Evolutionary conservation across 2,797 vertebrate species (phyloP), one percentile per base, ranked within the genome.

Genomic region (Notolepis coatsorum): DNA sequence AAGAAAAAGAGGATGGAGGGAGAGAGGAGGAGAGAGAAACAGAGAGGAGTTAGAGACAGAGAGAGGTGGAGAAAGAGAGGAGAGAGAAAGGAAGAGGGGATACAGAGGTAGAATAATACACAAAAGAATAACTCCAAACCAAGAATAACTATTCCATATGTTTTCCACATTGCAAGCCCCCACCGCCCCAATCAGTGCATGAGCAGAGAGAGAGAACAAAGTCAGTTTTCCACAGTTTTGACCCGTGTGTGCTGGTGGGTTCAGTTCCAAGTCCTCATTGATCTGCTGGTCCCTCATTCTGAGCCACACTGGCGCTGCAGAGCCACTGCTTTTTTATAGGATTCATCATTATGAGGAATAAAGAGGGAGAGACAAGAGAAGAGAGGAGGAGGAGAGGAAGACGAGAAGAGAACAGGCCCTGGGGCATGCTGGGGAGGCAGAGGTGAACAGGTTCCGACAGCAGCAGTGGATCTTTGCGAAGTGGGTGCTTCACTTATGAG

Each of bases 391-490:
- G 52, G 2, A 30, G 50, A 54, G 33, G 15, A n/a, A 27, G 37
- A n/a, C 42, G 15, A 45, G 61, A 67, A 18, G 65, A 65, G 61
- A 79, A 61, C 33, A 53, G 60, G 56, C 78, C 66, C 41, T 12
- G 59, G 69, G 79, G 78, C 66, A 61, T 47, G 37, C 33, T 71
- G 48, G 45, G 31, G 57, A 73, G 10, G 3, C 0, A 47, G 58
- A 71, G 63, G 48, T 27, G 41, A 41, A 61, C 30, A n/a, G 45
- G 45, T 49, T 38, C 48, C 39, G 83, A 80, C 75, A 81, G 72
- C 61, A 24, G 68, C 23, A n/a, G 49, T 80, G 84, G 73, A 83
- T 85, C 84, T 79, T 24, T 69, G 53, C n/a, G 56, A 66, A 79
- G 60, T 45, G 48, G 72, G 75, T 79, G 77, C 64, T 82, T 69